phyloP scores from a whole-genome alignment of 2,888 invertebrate genomes.

The Tipula helvola region DNA sequence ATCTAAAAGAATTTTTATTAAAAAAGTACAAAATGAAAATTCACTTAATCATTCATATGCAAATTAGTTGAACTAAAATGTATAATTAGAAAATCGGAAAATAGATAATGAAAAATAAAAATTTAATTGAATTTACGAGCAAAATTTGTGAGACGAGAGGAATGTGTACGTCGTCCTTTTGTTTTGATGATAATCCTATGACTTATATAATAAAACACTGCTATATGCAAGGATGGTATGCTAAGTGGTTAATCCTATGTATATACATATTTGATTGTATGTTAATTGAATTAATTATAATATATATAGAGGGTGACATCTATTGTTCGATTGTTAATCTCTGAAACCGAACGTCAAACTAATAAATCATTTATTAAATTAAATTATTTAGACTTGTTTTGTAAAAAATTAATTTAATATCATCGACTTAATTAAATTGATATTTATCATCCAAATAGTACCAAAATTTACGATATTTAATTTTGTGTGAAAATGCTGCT shows the following conservation, averaged over 20 bases:
- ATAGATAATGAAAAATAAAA: background rate
- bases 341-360: background rate
- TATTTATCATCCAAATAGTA: background rate
- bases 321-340: background rate
- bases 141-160: background rate
- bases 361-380: background rate
- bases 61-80: background rate
- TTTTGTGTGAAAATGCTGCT: background rate
- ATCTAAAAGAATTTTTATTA: background rate
- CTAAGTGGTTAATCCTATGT: background rate
- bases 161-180: background rate
- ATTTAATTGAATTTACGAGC: background rate
- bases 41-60: background rate
- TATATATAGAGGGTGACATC: background rate
- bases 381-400: background rate
- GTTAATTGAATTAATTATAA: background rate
- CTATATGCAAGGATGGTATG: background rate
- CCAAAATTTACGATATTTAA: background rate
- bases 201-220: background rate
- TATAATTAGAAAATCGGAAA: background rate
- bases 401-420: background rate
- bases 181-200: background rate
- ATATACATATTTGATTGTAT: background rate
- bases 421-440: constrained; percentile 8
- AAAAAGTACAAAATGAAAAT: background rate